phyloP scores from a whole-genome alignment of 1,140 invertebrate species.

The Probaryconus sp. region DNA sequence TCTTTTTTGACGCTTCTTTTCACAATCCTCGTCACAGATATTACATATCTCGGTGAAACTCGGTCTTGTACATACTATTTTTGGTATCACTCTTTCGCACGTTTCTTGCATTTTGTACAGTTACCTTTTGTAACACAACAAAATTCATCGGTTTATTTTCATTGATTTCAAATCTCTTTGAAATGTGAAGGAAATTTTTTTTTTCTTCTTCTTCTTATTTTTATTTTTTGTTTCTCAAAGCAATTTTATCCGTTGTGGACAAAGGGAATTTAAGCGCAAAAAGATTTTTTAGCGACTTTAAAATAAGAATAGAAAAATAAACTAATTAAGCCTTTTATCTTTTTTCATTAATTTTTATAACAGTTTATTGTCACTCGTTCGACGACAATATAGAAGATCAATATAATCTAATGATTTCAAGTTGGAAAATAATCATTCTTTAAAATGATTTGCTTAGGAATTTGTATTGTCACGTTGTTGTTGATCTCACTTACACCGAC shows the following conservation, averaged over 20 bases:
- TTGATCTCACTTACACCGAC: background rate
- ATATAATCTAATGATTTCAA: slow-evolving; percentile 20
- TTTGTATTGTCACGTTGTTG: slow-evolving; percentile 37
- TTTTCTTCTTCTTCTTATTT: background rate
- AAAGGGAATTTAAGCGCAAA: no score
- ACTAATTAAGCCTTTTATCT: slow-evolving; percentile 14
- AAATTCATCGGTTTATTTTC: no score
- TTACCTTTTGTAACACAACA: slow-evolving; percentile 33
- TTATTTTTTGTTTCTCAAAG: no score
- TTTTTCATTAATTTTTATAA: slow-evolving; percentile 30
- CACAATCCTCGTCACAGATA: slow-evolving; percentile 59
- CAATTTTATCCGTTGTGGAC: no score
- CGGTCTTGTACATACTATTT: slow-evolving; percentile 68
- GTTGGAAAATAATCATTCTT: slow-evolving; percentile 7
- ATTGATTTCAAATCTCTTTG: no score
- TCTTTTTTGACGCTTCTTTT: slow-evolving; percentile 64
- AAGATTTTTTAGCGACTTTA: no score
- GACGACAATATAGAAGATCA: slow-evolving; percentile 1
- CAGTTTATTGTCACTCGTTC: slow-evolving; percentile 18
- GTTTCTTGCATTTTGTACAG: slow-evolving; percentile 66
- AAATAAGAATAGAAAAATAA: slow-evolving; percentile 21
- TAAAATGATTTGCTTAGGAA: slow-evolving; percentile 6
- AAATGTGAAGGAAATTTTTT: no score
- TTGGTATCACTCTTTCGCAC: slow-evolving; percentile 67
- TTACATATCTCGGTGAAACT: slow-evolving; percentile 65